Base-by-base conservation (phyloP, 2,888 invertebrate species). In the Cabera pusaria region DNA sequence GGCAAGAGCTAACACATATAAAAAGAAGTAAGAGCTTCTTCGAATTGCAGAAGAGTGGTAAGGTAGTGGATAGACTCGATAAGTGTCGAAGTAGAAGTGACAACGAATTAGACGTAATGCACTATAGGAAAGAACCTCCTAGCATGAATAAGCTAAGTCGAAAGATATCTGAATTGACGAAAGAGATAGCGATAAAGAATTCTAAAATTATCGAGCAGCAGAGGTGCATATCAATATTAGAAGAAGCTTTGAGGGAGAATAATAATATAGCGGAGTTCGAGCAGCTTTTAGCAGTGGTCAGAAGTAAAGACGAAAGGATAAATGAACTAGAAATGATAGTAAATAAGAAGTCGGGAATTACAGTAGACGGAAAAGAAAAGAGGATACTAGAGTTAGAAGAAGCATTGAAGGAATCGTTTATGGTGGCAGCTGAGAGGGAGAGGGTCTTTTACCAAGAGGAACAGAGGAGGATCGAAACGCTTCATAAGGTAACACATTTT, bases 371-470 rank as follows among this genome's bases (percentile, higher is more conserved):
- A 25, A 87, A 88, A 58, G 85, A 89, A 17, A 90, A 89, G 44
- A 89, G 93, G 45, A 93, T 95, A 60, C 90, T 94, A 56, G 94
- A 95, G 65, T 74, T 96, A 42, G 94, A 96, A 71, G 94, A 95
- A 55, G 97, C 97, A 8, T 84, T 97, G 43, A 91, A 95, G 43
- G 95, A 96, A 73, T 96, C 95, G 47, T 93, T 94, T 36, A 72
- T 91, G 64, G 92, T 94, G 59, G 92, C 93, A n/a, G 90, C 92
- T 1, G 93, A 94, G 52, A 88, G 93, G 47, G 93, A 93, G 58
- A 90, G 90, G 53, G 91, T 93, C 49, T 90, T 93, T 49, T 90
- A 90, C 59, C 89, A 91, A 54, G 93, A 94, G 72, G 93, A 93
- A 69, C 83, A 90, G 57, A 88, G 90, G 59, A 87, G 92, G 56